phyloP scores from a whole-genome alignment of 2,888 invertebrate genomes.

The Lasiommata megera region DNA sequence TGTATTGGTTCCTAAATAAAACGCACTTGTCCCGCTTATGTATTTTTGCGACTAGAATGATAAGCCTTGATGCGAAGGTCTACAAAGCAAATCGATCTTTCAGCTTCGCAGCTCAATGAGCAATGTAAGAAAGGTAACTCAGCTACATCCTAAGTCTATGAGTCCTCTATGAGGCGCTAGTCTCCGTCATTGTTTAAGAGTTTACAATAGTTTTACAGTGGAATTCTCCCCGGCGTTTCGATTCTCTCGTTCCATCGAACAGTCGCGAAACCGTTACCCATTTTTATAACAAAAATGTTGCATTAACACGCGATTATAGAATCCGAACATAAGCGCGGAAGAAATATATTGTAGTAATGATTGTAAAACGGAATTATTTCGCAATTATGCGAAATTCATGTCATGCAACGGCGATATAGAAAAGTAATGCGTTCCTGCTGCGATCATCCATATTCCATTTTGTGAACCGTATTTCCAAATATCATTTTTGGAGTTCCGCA shows the following conservation, averaged over 20 bases:
- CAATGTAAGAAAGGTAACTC: too few species aligned
- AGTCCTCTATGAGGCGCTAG: too few species aligned
- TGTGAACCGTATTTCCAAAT: constrained; percentile 22
- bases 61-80: too few species aligned
- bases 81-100: too few species aligned
- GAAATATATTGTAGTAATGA: constrained; percentile 38
- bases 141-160: too few species aligned
- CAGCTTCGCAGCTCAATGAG: too few species aligned
- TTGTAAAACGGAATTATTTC: constrained; percentile 36
- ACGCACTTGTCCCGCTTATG: too few species aligned
- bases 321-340: constrained; percentile 41
- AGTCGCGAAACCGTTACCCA: constrained; percentile 33
- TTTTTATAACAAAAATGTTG: constrained; percentile 35
- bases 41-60: too few species aligned
- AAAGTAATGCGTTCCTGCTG: constrained; percentile 23
- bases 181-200: too few species aligned
- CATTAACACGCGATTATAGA: constrained; percentile 42
- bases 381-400: constrained; percentile 36
- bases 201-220: not conserved
- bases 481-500: constrained; percentile 13
- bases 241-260: constrained; percentile 31
- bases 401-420: constrained; percentile 33
- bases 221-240: constrained; percentile 23
- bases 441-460: constrained; percentile 18
- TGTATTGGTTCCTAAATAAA: too few species aligned